phyloP scores from a whole-genome alignment of 2,797 vertebrate genomes.

The Danio albolineatus region DNA sequence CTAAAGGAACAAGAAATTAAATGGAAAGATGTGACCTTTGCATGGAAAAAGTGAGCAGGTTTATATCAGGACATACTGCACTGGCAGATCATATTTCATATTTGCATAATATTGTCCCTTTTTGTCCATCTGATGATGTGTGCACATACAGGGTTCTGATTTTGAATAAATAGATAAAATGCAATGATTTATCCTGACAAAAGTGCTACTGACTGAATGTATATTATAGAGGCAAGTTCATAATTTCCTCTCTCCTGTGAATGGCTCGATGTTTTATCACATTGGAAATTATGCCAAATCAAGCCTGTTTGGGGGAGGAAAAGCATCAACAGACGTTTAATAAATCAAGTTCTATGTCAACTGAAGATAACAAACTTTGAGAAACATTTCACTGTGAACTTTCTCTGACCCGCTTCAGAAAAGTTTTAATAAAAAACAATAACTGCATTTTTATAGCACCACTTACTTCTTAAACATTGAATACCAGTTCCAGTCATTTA shows the following conservation, averaged over 20 bases:
- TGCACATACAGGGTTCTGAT: neutral
- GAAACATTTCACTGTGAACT: constrained; percentile 28
- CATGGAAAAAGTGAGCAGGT: neutral
- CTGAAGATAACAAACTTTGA: constrained; percentile 10
- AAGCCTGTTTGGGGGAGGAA: constrained; percentile 23
- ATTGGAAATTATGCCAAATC: neutral
- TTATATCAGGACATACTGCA: neutral
- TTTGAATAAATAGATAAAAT: neutral
- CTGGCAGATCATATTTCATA: constrained; percentile 5
- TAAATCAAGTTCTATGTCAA: constrained; percentile 21
- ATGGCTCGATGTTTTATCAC: too few relatives aligned
- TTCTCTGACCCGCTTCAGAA: constrained; percentile 6
- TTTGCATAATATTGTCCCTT: neutral
- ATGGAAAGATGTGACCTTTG: neutral
- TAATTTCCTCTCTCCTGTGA: neutral
- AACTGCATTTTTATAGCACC: neutral
- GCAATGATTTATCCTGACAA: neutral
- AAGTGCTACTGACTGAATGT: neutral
- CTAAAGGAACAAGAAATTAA: neutral
- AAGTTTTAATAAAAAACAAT: neutral
- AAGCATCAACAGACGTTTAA: neutral
- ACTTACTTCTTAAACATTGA: neutral
- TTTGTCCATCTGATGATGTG: neutral
- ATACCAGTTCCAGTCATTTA: constrained; percentile 3
- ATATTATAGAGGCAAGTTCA: neutral